Base-by-base conservation (phyloP, 1,140 invertebrate species). In the Brachionus koreanus region DNA sequence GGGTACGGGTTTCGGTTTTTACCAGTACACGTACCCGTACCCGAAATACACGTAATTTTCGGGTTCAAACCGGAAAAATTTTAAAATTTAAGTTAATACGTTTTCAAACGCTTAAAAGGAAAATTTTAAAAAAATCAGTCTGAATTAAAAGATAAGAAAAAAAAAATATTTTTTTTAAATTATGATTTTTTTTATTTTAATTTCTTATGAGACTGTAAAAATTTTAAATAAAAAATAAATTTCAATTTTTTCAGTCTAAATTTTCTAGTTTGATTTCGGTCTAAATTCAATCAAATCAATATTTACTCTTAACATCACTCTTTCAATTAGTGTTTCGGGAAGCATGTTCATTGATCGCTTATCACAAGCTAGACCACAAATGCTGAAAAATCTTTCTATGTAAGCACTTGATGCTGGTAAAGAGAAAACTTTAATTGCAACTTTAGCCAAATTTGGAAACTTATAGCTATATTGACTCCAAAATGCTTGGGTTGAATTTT, bases 381-480 rank as follows among this genome's bases (percentile, higher is more conserved):
- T 63, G 29, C 7, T 63, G 25, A 63, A 63, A 63, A 63, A 63
- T 29, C 61, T 25, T 16, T 63, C 61, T 16, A 63, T 63, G 19
- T 25, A 63, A 16, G 61, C 61, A 9, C 23, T 35, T 35, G 61
- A 65, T 33, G 33, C 61, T 12, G 61, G 61, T 33, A 65, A 33
- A 33, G 61, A 65, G 33, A 65, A 65, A 33, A 65, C 0, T 25
- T 65, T 29, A 12, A 65, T 9, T 35, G 61, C 10, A n/a, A 65
- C 61, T 65, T 65, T 29, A 13, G 25, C 33, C 61, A 65, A 33
- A 9, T 65, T 65, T 65, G 61, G 61, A 65, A 65, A 65, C 33
- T 65, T 65, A 35, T 25, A 65, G 33, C 61, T 65, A 65, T 65
- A 65, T 13, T 65, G 25, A 65, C 33, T 65, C 61, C 61, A 65